These are phyloP conservation scores for Idaea dimidiata DNA, from an alignment of 2,888 invertebrate species.

Conservation along the genomic window DNA sequence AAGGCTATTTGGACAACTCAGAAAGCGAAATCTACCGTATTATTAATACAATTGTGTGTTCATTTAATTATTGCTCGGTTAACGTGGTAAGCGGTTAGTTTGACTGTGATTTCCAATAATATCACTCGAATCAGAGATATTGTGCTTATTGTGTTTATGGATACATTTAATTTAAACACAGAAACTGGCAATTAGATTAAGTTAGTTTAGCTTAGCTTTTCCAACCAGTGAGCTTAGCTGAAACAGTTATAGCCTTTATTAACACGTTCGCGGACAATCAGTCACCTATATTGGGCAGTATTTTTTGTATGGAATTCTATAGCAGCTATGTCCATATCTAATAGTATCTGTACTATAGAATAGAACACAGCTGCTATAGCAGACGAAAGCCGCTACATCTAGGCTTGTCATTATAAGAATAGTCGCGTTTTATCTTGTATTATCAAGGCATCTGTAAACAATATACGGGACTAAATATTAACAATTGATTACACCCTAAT, in stretches of 20 bases:
- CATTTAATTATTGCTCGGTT: neutral
- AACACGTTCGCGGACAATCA: conserved; percentile 4
- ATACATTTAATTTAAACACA: neutral
- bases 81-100: neutral
- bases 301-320: conserved; percentile 3
- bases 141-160: neutral
- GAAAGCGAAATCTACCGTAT: conserved; percentile 5
- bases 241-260: too few relatives aligned
- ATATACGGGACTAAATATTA: too few relatives aligned
- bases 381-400: neutral
- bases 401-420: too few relatives aligned
- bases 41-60: neutral
- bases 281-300: neutral
- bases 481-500: too few relatives aligned
- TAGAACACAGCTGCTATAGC: neutral
- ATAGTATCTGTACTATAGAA: conserved; percentile 2
- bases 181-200: neutral
- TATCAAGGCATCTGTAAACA: too few relatives aligned
- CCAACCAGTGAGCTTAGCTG: too few relatives aligned
- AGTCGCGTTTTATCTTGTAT: too few relatives aligned
- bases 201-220: too few relatives aligned
- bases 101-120: neutral
- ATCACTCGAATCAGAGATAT: neutral
- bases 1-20: neutral
- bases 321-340: neutral